Evolutionary conservation across 2,113 vertebrate genomes (phyloP).

Genomic region (Lamprologus lemairii): DNA sequence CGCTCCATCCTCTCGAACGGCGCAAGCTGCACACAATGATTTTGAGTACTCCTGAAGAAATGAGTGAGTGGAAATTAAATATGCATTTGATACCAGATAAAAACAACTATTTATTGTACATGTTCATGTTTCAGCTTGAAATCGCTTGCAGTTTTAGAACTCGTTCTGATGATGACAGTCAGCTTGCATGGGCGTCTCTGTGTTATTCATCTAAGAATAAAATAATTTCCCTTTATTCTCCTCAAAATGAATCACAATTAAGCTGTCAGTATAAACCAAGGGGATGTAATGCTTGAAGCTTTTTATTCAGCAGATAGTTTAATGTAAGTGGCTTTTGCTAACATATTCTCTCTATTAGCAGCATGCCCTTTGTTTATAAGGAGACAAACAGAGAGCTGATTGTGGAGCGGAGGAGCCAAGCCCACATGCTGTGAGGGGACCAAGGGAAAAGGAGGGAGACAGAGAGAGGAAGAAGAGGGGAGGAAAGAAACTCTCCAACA

Average conservation of each 20-base stretch:
- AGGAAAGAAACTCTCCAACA: conserved; percentile 85
- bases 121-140: background rate
- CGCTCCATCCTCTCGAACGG: background rate
- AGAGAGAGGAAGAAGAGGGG: conserved; percentile 77
- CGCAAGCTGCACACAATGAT: background rate
- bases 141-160: background rate
- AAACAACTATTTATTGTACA: background rate
- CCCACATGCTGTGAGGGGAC: conserved; percentile 67
- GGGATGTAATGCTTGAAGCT: background rate
- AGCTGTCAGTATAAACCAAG: background rate
- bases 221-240: background rate
- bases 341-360: conserved; percentile 49
- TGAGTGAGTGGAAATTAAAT: background rate
- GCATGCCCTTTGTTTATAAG: conserved; percentile 42
- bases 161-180: background rate
- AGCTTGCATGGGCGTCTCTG: background rate
- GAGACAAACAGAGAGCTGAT: conserved; percentile 78
- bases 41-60: background rate
- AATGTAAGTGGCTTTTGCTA: conserved; percentile 18
- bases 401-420: conserved; percentile 77
- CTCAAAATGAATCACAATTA: conserved; percentile 4
- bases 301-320: conserved; percentile 18
- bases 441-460: conserved; percentile 35
- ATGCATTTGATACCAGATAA: background rate
- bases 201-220: background rate